These are phyloP conservation scores for Luscinia luscinia DNA, from an alignment of 2,797 vertebrate species.

Conservation along the genomic window DNA sequence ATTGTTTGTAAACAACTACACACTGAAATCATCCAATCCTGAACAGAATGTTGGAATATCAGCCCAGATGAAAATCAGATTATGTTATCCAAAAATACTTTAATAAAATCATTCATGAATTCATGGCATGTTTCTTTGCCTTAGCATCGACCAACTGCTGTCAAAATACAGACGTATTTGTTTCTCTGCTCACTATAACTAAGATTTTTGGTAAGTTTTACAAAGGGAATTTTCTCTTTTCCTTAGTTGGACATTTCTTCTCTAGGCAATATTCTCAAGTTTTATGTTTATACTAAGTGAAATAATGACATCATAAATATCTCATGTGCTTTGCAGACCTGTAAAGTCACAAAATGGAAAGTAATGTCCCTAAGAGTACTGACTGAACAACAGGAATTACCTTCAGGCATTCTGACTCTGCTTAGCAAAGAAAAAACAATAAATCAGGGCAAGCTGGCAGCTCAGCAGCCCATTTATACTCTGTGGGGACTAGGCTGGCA, in stretches of 20 bases:
- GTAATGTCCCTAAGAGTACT: not conserved
- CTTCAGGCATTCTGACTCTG: not conserved
- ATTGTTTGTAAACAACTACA: not conserved
- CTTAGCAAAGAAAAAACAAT: not conserved
- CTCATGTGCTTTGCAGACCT: not conserved
- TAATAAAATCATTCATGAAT: not conserved
- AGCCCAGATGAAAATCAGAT: not conserved
- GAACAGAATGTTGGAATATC: not conserved
- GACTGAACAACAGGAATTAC: not conserved
- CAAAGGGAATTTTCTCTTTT: not conserved
- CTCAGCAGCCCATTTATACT: not conserved
- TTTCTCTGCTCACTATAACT: not conserved
- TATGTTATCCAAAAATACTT: not conserved
- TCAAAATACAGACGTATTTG: not conserved
- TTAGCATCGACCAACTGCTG: not conserved
- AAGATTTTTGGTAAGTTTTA: not conserved
- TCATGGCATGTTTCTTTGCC: not conserved
- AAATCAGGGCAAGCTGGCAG: not conserved
- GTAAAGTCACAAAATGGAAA: not conserved
- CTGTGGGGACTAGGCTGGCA: not conserved
- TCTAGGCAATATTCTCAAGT: not conserved
- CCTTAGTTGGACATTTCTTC: not conserved
- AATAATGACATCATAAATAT: not conserved
- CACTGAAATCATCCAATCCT: not conserved
- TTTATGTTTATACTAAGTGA: not conserved